Evolutionary conservation across 2,113 vertebrate species (phyloP).

Genomic region (Microcebus ravelobensis): DNA sequence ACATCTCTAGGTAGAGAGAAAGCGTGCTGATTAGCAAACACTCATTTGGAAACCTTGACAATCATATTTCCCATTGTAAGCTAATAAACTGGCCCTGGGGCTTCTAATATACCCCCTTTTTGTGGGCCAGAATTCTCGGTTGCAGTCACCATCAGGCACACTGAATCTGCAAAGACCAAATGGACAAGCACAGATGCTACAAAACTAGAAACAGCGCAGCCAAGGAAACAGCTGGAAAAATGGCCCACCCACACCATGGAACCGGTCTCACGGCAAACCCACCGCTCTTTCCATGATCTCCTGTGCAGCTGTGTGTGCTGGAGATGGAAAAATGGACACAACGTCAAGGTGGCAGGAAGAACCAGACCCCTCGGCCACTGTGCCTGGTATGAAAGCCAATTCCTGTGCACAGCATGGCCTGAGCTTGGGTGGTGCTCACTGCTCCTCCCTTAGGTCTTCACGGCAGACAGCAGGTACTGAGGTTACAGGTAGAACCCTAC

Average conservation of each 20-base stretch:
- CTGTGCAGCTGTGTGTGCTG: accelerated
- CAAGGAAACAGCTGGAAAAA: neutral
- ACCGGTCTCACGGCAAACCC: accelerated
- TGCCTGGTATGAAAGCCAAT: neutral
- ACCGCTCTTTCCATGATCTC: neutral
- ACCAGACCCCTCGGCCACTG: neutral
- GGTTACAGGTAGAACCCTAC: neutral
- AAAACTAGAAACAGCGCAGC: neutral
- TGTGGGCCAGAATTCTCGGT: neutral
- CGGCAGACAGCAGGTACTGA: too few species aligned
- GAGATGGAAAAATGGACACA: accelerated
- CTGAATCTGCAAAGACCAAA: neutral
- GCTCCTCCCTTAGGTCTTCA: neutral
- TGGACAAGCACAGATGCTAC: neutral
- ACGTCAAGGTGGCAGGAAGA: neutral
- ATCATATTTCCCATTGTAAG: neutral
- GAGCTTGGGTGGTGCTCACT: accelerated
- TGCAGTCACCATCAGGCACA: neutral
- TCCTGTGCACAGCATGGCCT: neutral
- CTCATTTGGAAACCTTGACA: neutral
- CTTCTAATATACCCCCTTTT: neutral
- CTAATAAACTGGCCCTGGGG: neutral
- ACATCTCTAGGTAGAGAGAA: neutral
- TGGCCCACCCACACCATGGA: accelerated
- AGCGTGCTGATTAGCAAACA: neutral